Evolutionary conservation across 2,888 invertebrate species (phyloP), one percentile per base, ranked within the genome.

Genomic region (Cecidostiba fungosa): DNA sequence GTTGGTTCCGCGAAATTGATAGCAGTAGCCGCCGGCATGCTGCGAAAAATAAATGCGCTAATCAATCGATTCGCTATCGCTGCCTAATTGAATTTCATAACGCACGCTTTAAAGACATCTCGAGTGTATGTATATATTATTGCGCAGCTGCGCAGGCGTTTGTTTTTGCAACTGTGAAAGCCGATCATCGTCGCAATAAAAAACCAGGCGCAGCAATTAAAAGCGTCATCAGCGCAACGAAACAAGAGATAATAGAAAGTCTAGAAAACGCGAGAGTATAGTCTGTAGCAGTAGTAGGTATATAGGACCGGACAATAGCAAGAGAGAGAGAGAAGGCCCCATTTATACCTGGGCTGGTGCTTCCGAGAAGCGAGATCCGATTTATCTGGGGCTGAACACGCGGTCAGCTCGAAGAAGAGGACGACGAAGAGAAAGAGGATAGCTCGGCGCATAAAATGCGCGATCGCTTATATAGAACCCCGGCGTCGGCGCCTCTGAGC

Each of bases 401-500:
- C 88, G 69, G 29, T 19, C 32, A 2, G 69, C 47, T 59, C 32
- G 70, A 62, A 6, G 26, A 43, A 19, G 50, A 59, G 43, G 10
- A 47, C 43, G 70, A 36, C 19, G 19, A 23, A 32, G 32, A 82
- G 76, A 47, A 54, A 84, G 87, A 85, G 43, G 39, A 50, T n/a
- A n/a, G 72, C 62, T 50, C 32, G 70, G 66, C 26, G 23, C 70
- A 59, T 50, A 73, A 78, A 82, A 86, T 85, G 77, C 39, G 70
- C 66, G 50, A 76, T 86, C 62, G 82, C 62, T 78, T 74, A 54
- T 3, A 54, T 87, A 87, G 86, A 88, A 87, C 85, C 72, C 43
- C 77, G 72, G 83, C 62, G 89, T 90, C 92, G 91, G 92, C 92
- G 92, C 92, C 92, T 92, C 88, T 92, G 86, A 91, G 92, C 92